Conservation (phyloP, 1,140 invertebrate species). For the Caenorhabditis remanei region DNA sequence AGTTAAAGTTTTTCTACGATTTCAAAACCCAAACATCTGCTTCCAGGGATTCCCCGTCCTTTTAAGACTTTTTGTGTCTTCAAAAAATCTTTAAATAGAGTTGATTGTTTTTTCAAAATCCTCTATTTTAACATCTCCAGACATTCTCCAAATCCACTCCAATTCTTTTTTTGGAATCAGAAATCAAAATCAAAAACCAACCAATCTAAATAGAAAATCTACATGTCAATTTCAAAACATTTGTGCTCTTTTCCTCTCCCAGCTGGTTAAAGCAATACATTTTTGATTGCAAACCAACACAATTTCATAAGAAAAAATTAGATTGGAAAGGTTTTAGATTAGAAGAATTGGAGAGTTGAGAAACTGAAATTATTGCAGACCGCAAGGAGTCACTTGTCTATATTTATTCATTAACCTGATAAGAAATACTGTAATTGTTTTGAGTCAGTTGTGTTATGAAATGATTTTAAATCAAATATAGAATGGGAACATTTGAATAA, state of each 20-base stretch:
- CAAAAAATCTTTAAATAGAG: too few relatives aligned
- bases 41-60: too few relatives aligned
- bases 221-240: slow-evolving; percentile 21
- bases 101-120: too few relatives aligned
- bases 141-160: neutral
- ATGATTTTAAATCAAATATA: neutral
- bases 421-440: too few relatives aligned
- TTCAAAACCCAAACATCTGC: too few relatives aligned
- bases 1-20: too few relatives aligned
- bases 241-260: neutral
- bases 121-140: neutral
- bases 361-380: neutral
- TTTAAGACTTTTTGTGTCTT: too few relatives aligned
- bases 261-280: neutral
- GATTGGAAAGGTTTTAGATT: neutral
- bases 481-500: neutral
- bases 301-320: neutral
- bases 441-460: neutral
- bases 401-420: too few relatives aligned
- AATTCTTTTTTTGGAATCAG: neutral
- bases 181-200: neutral
- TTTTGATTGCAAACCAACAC: neutral
- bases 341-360: neutral
- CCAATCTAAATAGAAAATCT: neutral
- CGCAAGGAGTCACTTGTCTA: neutral